Evolutionary conservation across 30 jellyfish, hydroid and myxozoan species (phyloP).

Genomic region (Aurelia sp.): DNA sequence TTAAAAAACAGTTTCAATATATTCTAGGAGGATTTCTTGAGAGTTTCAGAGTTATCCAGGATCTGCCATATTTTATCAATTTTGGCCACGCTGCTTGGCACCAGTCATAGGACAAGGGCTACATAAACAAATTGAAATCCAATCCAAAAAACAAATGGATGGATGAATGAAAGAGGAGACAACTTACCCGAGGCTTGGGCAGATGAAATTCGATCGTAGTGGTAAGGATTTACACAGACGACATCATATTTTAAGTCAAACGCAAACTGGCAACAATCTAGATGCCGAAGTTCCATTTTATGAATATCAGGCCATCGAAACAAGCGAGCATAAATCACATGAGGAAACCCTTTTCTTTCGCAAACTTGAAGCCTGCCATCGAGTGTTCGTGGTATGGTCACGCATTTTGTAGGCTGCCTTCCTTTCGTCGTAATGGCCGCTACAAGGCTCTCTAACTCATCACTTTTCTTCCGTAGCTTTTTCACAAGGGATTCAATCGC

Average conservation of each 20-base stretch:
- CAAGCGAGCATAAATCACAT: slow-evolving; percentile 95
- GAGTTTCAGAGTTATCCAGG: too few species aligned
- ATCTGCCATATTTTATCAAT: too few species aligned
- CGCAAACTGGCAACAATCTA: slow-evolving; percentile 98
- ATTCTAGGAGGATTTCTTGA: too few species aligned
- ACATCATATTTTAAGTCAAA: slow-evolving; percentile 96
- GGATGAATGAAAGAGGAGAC: slow-evolving; percentile 33
- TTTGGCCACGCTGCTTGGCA: too few species aligned
- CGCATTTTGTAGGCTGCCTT: slow-evolving; percentile 99
- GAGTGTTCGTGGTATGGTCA: slow-evolving; percentile 97
- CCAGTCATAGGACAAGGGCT: too few species aligned
- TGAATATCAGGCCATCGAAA: slow-evolving; percentile 99
- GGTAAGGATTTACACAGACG: slow-evolving; percentile 99
- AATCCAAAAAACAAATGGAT: too few species aligned
- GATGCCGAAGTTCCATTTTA: slow-evolving; percentile 96
- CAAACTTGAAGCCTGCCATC: slow-evolving; percentile 99
- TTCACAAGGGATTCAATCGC: slow-evolving; percentile 96
- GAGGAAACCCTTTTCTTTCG: slow-evolving; percentile 99
- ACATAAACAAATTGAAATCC: too few species aligned
- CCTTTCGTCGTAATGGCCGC: slow-evolving; percentile 96
- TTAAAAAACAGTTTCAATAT: too few species aligned
- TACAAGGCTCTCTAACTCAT: slow-evolving; percentile 92
- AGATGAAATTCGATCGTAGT: slow-evolving; percentile 95
- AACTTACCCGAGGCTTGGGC: slow-evolving; percentile 91
- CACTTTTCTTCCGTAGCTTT: slow-evolving; percentile 95